A percentile compares a stretch with the other conserved stretches of the same genome.
Evolutionary conservation across 2,888 invertebrate genomes (phyloP).

Genomic region (Marronus borbonicus): DNA sequence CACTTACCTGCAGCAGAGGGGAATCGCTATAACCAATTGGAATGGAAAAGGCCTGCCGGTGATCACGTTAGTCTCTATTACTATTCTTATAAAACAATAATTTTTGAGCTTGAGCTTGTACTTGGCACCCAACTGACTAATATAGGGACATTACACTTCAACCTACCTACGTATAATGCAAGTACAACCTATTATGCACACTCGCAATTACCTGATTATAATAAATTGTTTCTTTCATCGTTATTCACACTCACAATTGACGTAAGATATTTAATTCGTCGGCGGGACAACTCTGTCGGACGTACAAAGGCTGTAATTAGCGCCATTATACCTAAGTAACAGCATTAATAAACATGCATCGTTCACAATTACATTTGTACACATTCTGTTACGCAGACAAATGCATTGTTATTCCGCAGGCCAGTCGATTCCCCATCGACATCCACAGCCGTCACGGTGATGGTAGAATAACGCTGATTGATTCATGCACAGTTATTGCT

Average conservation of each 20-base stretch:
- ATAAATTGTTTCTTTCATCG: constrained; percentile 2
- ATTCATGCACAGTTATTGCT: background rate
- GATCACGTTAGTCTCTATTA: no score
- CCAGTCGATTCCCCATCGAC: constrained; percentile 6
- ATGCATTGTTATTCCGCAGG: background rate
- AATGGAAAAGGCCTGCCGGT: no score
- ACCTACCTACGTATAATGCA: background rate
- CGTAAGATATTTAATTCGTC: constrained; percentile 17
- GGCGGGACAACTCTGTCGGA: constrained; percentile 22
- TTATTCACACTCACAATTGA: constrained; percentile 16
- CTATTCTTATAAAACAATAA: no score
- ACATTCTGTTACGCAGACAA: constrained; percentile 3
- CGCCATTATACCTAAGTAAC: constrained; percentile 33
- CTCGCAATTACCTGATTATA: background rate
- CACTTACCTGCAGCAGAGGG: no score
- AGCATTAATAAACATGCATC: constrained; percentile 39
- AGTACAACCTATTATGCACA: background rate
- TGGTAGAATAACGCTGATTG: constrained; percentile 12
- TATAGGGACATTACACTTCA: no score
- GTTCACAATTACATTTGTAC: constrained; percentile 32
- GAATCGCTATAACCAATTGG: no score
- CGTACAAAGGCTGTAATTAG: constrained; percentile 28
- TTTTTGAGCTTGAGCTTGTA: no score
- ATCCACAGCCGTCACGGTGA: background rate
- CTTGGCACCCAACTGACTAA: no score